Evolutionary conservation across 1,140 invertebrate genomes (phyloP), one percentile per base, ranked within the genome.

Genomic region (Chlorops oryzae): DNA sequence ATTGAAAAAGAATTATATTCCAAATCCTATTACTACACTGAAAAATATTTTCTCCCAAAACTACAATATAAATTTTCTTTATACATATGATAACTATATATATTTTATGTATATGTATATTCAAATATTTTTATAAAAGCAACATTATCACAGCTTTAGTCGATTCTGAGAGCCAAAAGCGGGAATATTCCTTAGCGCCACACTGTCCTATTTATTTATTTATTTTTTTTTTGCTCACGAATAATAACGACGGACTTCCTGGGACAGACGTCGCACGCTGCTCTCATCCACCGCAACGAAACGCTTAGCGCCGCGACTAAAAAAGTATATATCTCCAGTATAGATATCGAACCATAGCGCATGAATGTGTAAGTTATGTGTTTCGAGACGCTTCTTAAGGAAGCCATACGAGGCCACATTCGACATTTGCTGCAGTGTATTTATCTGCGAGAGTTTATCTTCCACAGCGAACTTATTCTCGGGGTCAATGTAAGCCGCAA

Each of bases 291-390:
- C 79, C 17, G 89, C 87, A 59, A 90, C 77, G 35, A 64, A 78
- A 9, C 93, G 78, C 73, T 95, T 93, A 22, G 84, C 81, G 32
- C 83, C 81, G 53, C 88, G 78, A 64, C 90, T 94, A 62, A 96
- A 96, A 64, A 90, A 93, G 70, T 91, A 94, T 62, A 97, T 90
- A 74, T 96, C 90, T 3, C 93, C 94, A 0, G 90, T 95, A 62
- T 95, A 95, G 64, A 97, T 94, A 72, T 98, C 94, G 71, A 96
- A 96, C 94, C 94, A 98, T 3, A 97, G 75, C 1, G 93, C 92
- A 65, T 96, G 92, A 54, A 95, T 86, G 61, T 93, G 88, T 5
- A 96, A 75, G 65, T 92, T 80, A 59, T 91, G 85, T 20, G 79
- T 80, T 69, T 88, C 83, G 10, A 98, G 71, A 2, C 88, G 79